A percentile compares a stretch with the other conserved stretches of the same genome.
Evolutionary conservation across 2,113 vertebrate genomes (phyloP).

Genomic region (Pseudois nayaur): DNA sequence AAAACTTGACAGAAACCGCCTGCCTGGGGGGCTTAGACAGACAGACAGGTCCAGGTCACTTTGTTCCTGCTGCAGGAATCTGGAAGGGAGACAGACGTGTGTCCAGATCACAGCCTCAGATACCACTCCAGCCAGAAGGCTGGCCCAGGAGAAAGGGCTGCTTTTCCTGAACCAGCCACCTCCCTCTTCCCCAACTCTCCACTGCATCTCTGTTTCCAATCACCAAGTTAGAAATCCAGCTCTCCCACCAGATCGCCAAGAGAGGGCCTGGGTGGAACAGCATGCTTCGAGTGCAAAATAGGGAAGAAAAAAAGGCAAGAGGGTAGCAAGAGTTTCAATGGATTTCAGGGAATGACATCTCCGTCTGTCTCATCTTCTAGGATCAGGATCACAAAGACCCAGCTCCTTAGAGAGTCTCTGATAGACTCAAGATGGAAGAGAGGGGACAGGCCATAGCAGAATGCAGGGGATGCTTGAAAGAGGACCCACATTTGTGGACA

Average conservation of each 20-base stretch:
- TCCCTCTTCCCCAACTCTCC: background rate
- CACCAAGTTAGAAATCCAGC: background rate
- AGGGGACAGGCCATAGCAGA: background rate
- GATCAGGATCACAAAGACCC: background rate
- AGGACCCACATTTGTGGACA: background rate
- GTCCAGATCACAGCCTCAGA: slow-evolving; percentile 38
- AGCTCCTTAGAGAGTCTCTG: background rate
- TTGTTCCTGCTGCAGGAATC: slow-evolving; percentile 40
- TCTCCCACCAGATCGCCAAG: background rate
- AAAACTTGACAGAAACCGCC: slow-evolving; percentile 38
- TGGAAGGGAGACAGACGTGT: background rate
- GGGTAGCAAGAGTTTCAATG: background rate
- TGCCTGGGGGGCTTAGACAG: background rate
- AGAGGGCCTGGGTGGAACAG: background rate
- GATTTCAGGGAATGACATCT: background rate
- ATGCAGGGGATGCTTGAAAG: background rate
- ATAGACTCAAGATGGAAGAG: background rate
- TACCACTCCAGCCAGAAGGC: background rate
- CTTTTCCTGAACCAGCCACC: background rate
- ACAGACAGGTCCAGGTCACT: slow-evolving; percentile 37
- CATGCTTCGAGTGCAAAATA: background rate
- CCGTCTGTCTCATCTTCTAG: background rate
- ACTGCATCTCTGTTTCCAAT: background rate
- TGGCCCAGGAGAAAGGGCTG: background rate
- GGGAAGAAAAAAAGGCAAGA: background rate